Evolutionary conservation across 2,113 vertebrate genomes (phyloP).

Genomic region (Raphicerus campestris): DNA sequence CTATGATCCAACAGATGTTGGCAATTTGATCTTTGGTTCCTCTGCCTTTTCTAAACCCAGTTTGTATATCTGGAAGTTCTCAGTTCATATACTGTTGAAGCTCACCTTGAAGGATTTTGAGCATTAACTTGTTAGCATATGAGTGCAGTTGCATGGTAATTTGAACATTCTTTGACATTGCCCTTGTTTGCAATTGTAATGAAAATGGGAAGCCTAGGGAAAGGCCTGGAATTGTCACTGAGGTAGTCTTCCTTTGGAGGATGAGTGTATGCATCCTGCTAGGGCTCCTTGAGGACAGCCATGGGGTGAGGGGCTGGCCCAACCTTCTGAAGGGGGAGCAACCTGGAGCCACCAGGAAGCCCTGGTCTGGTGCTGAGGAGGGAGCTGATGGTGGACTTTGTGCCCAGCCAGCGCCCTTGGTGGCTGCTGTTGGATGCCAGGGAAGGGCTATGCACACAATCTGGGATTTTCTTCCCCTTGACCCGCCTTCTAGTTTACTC

Average conservation of each 20-base stretch:
- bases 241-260: neutral
- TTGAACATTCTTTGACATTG: neutral
- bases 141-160: neutral
- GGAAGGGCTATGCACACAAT: neutral
- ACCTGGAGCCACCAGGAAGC: neutral
- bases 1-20: neutral
- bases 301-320: neutral
- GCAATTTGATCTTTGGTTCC: neutral
- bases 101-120: neutral
- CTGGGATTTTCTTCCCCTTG: neutral
- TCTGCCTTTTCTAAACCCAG: neutral
- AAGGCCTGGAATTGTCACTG: no score
- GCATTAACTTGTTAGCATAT: neutral
- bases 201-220: neutral
- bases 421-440: neutral
- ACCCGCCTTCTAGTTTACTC: neutral
- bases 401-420: rapidly evolving
- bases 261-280: neutral
- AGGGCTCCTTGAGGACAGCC: neutral
- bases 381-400: neutral
- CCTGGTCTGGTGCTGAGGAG: neutral
- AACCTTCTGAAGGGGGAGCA: neutral
- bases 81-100: neutral
- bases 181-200: neutral
- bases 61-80: neutral